Percentiles rank a stretch among this genome's conserved stretches.
These are phyloP conservation scores for Cheilosia grossa DNA, from an alignment of 2,888 invertebrate species.

Conservation along the genomic window DNA sequence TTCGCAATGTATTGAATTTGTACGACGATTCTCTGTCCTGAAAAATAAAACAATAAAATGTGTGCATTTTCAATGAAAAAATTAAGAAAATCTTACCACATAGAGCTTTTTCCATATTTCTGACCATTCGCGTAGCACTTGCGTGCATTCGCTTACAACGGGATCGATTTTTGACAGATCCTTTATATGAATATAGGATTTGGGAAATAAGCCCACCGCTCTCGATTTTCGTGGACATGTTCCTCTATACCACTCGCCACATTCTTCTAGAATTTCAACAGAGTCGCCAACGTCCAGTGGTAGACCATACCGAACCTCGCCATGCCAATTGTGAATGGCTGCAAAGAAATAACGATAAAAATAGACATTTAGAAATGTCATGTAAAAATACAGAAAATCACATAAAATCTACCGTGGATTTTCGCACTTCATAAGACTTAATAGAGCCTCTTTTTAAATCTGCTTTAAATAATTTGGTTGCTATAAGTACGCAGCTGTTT, in stretches of 20 bases:
- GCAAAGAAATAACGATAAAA: constrained; percentile 45
- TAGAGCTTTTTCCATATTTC: constrained; percentile 95
- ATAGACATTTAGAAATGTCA: neutral
- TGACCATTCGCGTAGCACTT: constrained; percentile 96
- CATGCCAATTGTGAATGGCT: constrained; percentile 96
- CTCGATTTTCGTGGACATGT: constrained; percentile 90
- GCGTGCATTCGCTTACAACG: constrained; percentile 94
- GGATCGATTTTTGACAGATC: constrained; percentile 94
- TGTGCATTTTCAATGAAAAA: neutral
- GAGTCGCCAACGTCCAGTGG: constrained; percentile 96
- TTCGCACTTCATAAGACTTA: too few species aligned
- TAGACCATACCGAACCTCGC: constrained; percentile 90
- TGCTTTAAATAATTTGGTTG: too few species aligned
- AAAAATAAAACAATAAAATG: constrained; percentile 71
- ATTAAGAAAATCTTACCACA: constrained; percentile 87
- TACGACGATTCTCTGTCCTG: constrained; percentile 92
- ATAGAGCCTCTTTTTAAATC: too few species aligned
- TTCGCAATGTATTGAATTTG: constrained; percentile 92
- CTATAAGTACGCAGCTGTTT: too few species aligned
- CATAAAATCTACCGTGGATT: too few species aligned
- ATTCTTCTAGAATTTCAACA: constrained; percentile 96
- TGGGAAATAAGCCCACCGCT: constrained; percentile 89
- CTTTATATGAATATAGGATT: constrained; percentile 92
- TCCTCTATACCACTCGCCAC: constrained; percentile 92
- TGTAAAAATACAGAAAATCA: neutral